A percentile compares a stretch with the other conserved stretches of the same genome.
Conservation (phyloP, 1,140 invertebrate species). For the Linepithema humile region DNA sequence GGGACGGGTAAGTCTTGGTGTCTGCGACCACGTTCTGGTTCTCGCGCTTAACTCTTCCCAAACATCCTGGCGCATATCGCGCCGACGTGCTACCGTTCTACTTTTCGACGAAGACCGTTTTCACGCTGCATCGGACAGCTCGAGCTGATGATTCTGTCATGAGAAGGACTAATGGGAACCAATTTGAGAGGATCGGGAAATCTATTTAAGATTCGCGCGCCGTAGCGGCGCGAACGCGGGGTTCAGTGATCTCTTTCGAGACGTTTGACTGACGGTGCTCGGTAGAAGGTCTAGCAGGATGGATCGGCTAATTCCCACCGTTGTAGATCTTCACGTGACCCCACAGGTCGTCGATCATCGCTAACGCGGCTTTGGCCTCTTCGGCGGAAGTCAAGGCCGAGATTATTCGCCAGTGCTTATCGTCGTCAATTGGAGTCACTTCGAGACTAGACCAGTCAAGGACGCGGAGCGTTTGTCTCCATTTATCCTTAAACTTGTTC, state of each 20-base stretch:
- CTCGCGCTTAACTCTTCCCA: slow-evolving; percentile 1
- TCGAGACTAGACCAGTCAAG: slow-evolving; percentile 8
- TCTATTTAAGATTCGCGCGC: background rate
- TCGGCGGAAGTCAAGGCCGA: slow-evolving; percentile 61
- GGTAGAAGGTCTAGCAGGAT: slow-evolving; percentile 3
- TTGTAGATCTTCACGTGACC: background rate
- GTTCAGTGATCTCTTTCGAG: slow-evolving; percentile 24
- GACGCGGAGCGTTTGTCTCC: slow-evolving; percentile 22
- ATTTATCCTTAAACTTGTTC: slow-evolving; percentile 29
- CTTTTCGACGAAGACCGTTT: background rate
- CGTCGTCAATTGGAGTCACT: background rate
- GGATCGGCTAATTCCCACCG: background rate
- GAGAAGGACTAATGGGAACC: background rate
- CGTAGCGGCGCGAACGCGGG: background rate
- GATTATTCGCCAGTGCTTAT: slow-evolving; percentile 50
- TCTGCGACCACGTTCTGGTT: slow-evolving; percentile 24
- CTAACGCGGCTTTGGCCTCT: slow-evolving; percentile 38
- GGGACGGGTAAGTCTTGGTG: slow-evolving; percentile 81
- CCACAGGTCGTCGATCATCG: slow-evolving; percentile 30
- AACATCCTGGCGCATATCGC: background rate
- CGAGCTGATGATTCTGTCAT: no score
- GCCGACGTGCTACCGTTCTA: background rate
- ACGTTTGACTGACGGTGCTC: slow-evolving; percentile 25
- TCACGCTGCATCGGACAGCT: background rate
- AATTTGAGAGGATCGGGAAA: background rate